Percentiles rank a stretch among this genome's conserved stretches.
These are phyloP conservation scores for Pogonophryne albipinna DNA, from an alignment of 2,797 vertebrate genomes.

Conservation along the genomic window DNA sequence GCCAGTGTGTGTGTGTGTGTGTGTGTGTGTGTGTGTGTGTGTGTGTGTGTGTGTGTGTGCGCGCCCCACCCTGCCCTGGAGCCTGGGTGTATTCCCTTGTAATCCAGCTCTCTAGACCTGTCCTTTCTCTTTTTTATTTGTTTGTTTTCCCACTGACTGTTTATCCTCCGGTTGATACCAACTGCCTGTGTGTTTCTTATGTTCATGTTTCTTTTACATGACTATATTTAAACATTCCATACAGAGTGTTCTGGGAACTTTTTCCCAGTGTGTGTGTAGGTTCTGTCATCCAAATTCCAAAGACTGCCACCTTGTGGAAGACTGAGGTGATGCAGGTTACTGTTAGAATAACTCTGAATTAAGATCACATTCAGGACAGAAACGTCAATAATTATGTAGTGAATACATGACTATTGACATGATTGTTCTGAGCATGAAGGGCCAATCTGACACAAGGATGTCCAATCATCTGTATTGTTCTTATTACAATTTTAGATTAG, in stretches of 20 bases:
- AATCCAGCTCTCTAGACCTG: not conserved
- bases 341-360: not conserved
- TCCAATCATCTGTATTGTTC: not conserved
- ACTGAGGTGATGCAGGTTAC: not conserved
- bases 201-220: not conserved
- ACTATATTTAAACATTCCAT: not conserved
- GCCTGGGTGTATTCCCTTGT: constrained; percentile 9
- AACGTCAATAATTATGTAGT: not conserved
- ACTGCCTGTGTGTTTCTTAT: not conserved
- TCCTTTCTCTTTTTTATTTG: not conserved
- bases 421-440: not conserved
- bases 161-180: not conserved
- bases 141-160: no score
- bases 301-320: constrained; percentile 57
- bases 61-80: constrained; percentile 11
- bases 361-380: no score
- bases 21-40: not conserved
- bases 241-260: not conserved
- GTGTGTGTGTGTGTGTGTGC: not conserved
- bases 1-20: not conserved
- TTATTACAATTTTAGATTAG: no score
- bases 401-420: not conserved
- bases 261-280: fast-evolving
- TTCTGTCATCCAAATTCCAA: not conserved
- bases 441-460: not conserved